Conservation (phyloP, 2,888 invertebrate genomes). For the Dorcus hopei region DNA sequence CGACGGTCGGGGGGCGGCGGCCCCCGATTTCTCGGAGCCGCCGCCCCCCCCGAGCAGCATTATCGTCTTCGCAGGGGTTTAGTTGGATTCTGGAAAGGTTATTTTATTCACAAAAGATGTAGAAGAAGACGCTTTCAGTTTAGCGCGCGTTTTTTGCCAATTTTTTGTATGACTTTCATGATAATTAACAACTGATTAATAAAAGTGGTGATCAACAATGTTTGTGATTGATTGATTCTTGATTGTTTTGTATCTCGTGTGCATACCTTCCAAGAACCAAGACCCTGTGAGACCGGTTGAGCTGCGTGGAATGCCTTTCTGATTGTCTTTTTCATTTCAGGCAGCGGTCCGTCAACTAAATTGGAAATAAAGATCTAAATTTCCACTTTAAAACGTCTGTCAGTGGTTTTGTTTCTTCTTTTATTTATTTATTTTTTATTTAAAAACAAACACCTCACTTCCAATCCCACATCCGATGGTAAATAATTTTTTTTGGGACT, state of each 20-base stretch:
- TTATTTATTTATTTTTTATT: constrained; percentile 13
- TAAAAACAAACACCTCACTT: constrained; percentile 20
- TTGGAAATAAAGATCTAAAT: constrained; percentile 47
- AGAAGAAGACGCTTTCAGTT: constrained; percentile 56
- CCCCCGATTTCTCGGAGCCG: constrained; percentile 18
- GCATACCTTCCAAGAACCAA: constrained; percentile 45
- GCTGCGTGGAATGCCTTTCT: constrained; percentile 24
- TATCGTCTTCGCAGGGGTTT: constrained; percentile 68
- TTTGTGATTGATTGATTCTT: constrained; percentile 26
- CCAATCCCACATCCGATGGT: constrained; percentile 8
- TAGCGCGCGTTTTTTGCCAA: constrained; percentile 11
- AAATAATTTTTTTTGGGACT: not conserved
- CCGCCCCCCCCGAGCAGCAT: constrained; percentile 52
- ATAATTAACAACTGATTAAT: constrained; percentile 30
- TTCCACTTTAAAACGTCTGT: constrained; percentile 42
- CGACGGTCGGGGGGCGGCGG: constrained; percentile 17
- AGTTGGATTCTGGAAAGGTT: constrained; percentile 79
- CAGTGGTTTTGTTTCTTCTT: constrained; percentile 40
- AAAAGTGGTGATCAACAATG: constrained; percentile 38
- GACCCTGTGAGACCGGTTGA: constrained; percentile 34
- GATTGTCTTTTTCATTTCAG: constrained; percentile 39
- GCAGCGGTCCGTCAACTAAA: constrained; percentile 37
- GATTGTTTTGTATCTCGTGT: constrained; percentile 15
- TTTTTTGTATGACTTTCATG: constrained; percentile 35
- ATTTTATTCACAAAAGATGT: constrained; percentile 75